Percentiles rank a stretch among this genome's conserved stretches.
These are phyloP conservation scores for Psittacula echo DNA, from an alignment of 2,797 vertebrate species.

Conservation along the genomic window DNA sequence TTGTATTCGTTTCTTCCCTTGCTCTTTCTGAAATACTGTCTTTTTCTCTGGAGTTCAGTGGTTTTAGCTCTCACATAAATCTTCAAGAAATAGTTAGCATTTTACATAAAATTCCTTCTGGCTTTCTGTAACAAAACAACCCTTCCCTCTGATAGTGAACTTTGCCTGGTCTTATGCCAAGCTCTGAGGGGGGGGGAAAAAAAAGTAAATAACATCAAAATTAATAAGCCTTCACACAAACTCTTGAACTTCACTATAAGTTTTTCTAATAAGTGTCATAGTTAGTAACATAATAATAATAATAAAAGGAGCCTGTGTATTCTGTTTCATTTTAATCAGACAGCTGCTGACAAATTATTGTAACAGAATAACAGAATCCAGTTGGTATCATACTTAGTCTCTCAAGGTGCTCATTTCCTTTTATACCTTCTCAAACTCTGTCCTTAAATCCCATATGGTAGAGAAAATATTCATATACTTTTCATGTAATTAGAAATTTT, in stretches of 20 bases:
- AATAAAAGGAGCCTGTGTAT: background rate
- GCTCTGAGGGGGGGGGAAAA: background rate
- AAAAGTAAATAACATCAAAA: background rate
- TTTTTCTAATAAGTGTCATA: background rate
- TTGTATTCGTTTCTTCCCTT: background rate
- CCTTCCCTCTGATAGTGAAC: background rate
- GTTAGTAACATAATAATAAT: background rate
- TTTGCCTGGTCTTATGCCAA: background rate
- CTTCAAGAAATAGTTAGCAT: background rate
- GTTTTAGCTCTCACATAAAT: background rate
- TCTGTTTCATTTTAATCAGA: constrained; percentile 38
- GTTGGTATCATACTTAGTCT: background rate
- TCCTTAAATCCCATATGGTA: constrained; percentile 33
- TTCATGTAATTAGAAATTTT: constrained; percentile 59
- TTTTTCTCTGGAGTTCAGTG: background rate
- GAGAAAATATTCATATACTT: constrained; percentile 64
- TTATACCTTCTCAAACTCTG: constrained; percentile 28
- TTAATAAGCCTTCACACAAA: background rate
- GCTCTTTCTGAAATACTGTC: background rate
- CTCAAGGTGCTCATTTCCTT: constrained; percentile 57
- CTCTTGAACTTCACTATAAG: background rate
- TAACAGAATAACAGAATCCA: constrained; percentile 25
- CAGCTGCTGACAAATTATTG: constrained; percentile 14
- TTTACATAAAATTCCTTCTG: background rate
- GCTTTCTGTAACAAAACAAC: background rate